Percentiles rank a stretch among this genome's conserved stretches.
Conservation (phyloP, 1,140 invertebrate species). For the Caenorhabditis inopinata region DNA sequence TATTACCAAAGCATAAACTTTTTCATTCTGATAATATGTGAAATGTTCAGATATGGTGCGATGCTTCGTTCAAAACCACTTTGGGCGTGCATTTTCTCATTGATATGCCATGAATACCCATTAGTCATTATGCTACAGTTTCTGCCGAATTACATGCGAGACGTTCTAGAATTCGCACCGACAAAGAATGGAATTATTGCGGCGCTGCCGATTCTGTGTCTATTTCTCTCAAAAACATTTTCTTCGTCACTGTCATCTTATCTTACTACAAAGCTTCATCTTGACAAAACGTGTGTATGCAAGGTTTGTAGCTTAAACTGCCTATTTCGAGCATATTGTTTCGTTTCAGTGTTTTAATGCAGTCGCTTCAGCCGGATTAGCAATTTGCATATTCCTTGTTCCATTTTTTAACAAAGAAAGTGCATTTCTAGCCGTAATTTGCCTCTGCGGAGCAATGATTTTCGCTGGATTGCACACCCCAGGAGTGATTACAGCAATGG, state of each 20-base stretch:
- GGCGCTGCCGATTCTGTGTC: conserved; percentile 61
- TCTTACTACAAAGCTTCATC: conserved; percentile 48
- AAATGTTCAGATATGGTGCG: conserved; percentile 38
- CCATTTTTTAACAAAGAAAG: conserved; percentile 59
- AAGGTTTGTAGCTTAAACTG: conserved; percentile 47
- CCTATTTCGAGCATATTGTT: neutral
- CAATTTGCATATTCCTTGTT: conserved; percentile 57
- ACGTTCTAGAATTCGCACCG: conserved; percentile 64
- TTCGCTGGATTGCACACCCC: conserved; percentile 62
- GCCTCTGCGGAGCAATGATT: conserved; percentile 60
- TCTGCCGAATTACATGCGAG: conserved; percentile 65
- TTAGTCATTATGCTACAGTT: conserved; percentile 66
- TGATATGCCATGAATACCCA: conserved; percentile 64
- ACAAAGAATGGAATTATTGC: conserved; percentile 63
- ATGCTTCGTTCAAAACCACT: conserved; percentile 56
- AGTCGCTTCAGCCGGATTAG: conserved; percentile 58
- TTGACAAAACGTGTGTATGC: conserved; percentile 59
- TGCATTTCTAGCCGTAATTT: conserved; percentile 56
- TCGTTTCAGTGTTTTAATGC: conserved; percentile 57
- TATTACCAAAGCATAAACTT: too few relatives aligned
- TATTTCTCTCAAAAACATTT: conserved; percentile 61
- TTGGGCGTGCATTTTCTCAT: conserved; percentile 60
- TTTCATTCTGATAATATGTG: too few relatives aligned
- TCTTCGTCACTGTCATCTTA: conserved; percentile 61
- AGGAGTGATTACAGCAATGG: conserved; percentile 61